These are phyloP conservation scores for Synergus laeviventris DNA, from an alignment of 2,888 invertebrate species.

Conservation along the genomic window DNA sequence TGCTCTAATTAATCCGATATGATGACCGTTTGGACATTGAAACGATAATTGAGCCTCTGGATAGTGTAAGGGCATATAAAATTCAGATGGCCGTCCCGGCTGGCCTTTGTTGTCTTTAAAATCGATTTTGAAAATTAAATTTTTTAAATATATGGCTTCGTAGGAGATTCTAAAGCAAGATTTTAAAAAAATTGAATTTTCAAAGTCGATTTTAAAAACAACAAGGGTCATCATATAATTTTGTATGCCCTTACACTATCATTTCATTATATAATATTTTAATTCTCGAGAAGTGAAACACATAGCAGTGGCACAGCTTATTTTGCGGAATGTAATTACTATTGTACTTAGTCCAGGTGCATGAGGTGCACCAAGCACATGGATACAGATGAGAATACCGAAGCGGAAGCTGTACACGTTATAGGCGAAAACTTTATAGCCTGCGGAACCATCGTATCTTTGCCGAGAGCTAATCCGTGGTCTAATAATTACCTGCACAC, in stretches of 20 bases:
- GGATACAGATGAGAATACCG: slow-evolving; percentile 26
- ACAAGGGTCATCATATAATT: no score
- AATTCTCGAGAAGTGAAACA: background rate
- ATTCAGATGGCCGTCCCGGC: no score
- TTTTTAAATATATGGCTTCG: no score
- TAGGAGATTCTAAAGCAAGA: no score
- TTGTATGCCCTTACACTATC: no score
- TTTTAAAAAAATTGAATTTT: no score
- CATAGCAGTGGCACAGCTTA: slow-evolving; percentile 14
- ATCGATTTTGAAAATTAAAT: no score
- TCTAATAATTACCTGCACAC: slow-evolving; percentile 36
- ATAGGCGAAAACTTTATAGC: slow-evolving; percentile 37
- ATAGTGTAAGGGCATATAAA: no score
- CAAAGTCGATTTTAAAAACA: no score
- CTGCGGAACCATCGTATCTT: slow-evolving; percentile 24
- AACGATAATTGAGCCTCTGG: no score
- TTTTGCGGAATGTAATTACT: slow-evolving; percentile 30
- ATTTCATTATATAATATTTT: background rate
- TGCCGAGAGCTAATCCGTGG: slow-evolving; percentile 38
- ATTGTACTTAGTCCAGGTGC: slow-evolving; percentile 19
- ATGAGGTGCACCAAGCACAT: slow-evolving; percentile 5
- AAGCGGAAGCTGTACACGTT: slow-evolving; percentile 30
- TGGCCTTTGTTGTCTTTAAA: no score
- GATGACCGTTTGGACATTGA: background rate
- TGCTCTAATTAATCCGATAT: background rate